Evolutionary conservation across 2,113 vertebrate genomes (phyloP).

Genomic region (Elanoides forficatus): DNA sequence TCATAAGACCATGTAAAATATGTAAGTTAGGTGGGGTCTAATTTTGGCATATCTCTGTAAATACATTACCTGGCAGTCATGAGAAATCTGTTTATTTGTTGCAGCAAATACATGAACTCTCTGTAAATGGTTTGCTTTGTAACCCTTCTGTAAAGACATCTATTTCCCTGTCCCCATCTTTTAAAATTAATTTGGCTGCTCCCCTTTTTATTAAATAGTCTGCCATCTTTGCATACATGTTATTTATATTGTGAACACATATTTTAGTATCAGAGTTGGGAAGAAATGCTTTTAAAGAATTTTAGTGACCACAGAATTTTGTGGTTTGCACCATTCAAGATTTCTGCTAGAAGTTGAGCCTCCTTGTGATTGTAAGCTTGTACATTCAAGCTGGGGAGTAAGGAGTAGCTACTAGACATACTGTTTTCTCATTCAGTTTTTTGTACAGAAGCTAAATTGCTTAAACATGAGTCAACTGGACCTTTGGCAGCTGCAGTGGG

Average conservation of each 20-base stretch:
- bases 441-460: not conserved
- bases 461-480: not conserved
- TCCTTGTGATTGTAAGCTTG: not conserved
- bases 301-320: not conserved
- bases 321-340: accelerated
- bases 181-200: not conserved
- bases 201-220: not conserved
- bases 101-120: not conserved
- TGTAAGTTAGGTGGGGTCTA: not conserved
- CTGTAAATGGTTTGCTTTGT: not conserved
- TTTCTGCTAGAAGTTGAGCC: not conserved
- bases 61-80: not conserved
- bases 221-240: not conserved
- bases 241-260: not conserved
- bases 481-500: not conserved
- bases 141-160: not conserved
- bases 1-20: not conserved
- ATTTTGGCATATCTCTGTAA: not conserved
- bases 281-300: not conserved
- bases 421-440: not conserved
- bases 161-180: not conserved
- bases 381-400: not conserved
- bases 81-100: not conserved
- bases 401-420: not conserved
- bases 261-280: not conserved